These are phyloP conservation scores for Colistium nudipinnis DNA, from an alignment of 2,113 vertebrate species.

Conservation along the genomic window DNA sequence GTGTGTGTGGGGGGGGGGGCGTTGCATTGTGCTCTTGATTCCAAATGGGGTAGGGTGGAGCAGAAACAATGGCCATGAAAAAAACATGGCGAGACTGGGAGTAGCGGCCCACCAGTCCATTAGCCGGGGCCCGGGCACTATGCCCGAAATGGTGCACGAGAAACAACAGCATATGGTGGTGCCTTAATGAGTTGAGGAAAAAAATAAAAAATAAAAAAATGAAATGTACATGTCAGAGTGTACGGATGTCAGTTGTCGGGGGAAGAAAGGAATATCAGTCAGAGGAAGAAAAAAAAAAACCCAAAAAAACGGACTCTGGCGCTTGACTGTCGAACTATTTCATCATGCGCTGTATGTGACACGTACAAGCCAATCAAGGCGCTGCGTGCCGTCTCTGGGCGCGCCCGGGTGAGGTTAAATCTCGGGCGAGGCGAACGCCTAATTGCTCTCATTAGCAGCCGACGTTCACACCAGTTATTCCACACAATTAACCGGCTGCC, in stretches of 20 bases:
- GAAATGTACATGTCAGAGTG: neutral
- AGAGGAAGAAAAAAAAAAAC: neutral
- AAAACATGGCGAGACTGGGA: slow-evolving; percentile 69
- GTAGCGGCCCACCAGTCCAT: slow-evolving; percentile 60
- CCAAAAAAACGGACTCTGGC: neutral
- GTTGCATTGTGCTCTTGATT: slow-evolving; percentile 75
- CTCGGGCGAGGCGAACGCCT: slow-evolving; percentile 63
- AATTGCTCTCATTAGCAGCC: slow-evolving; percentile 81
- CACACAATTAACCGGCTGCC: slow-evolving; percentile 76
- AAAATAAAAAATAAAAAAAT: neutral
- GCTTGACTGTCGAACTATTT: slow-evolving; percentile 18
- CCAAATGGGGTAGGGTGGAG: slow-evolving; percentile 76
- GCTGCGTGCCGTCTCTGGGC: slow-evolving; percentile 35
- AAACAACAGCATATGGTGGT: slow-evolving; percentile 12
- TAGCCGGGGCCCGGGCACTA: slow-evolving; percentile 44
- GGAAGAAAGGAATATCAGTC: neutral
- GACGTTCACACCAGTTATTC: slow-evolving; percentile 73
- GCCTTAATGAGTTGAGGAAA: neutral
- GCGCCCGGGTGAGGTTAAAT: slow-evolving; percentile 52
- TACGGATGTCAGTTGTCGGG: neutral
- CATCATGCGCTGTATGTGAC: slow-evolving; percentile 44
- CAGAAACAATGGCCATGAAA: slow-evolving; percentile 82
- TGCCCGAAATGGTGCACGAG: slow-evolving; percentile 36
- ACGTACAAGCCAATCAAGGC: slow-evolving; percentile 51
- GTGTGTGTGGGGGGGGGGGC: neutral